These are phyloP conservation scores for Ageneiosus marmoratus DNA, from an alignment of 2,113 vertebrate species.

Conservation along the genomic window DNA sequence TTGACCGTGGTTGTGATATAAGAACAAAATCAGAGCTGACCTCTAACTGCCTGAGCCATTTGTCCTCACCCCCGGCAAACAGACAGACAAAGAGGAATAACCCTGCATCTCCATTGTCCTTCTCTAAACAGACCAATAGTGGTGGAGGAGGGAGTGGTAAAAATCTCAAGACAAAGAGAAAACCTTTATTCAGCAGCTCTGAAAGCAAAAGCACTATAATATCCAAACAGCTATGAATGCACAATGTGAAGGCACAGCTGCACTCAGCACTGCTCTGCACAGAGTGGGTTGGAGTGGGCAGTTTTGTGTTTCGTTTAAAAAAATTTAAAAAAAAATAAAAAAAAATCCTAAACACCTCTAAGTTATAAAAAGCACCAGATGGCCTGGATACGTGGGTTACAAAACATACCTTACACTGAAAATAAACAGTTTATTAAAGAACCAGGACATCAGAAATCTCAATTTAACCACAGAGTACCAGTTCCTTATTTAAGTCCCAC, in stretches of 20 bases:
- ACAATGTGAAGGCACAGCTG: conserved; percentile 25
- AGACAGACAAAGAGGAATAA: conserved; percentile 62
- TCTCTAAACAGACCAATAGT: background rate
- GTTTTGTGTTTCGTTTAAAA: conserved; percentile 15
- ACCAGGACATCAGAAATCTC: conserved; percentile 26
- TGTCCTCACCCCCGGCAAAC: conserved; percentile 58
- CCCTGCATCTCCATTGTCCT: conserved; percentile 61
- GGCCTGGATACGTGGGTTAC: conserved; percentile 49
- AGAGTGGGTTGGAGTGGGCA: conserved; percentile 47
- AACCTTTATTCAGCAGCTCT: conserved; percentile 51
- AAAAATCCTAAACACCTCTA: conserved; percentile 50
- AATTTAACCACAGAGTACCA: conserved; percentile 8
- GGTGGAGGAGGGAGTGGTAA: conserved; percentile 46
- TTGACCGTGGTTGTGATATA: conserved; percentile 24
- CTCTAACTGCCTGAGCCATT: conserved; percentile 47
- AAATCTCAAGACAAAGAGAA: conserved; percentile 53
- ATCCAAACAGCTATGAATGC: conserved; percentile 12
- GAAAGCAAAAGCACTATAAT: conserved; percentile 19
- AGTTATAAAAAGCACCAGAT: conserved; percentile 56
- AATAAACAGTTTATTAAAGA: conserved; percentile 46
- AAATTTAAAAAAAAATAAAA: conserved; percentile 1
- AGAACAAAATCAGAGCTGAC: conserved; percentile 15
- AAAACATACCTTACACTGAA: conserved; percentile 52
- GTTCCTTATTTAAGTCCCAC: background rate
- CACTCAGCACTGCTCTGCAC: conserved; percentile 39